Evolutionary conservation across 2,888 invertebrate genomes (phyloP).

Genomic region (Caenorhabditis sp.): DNA sequence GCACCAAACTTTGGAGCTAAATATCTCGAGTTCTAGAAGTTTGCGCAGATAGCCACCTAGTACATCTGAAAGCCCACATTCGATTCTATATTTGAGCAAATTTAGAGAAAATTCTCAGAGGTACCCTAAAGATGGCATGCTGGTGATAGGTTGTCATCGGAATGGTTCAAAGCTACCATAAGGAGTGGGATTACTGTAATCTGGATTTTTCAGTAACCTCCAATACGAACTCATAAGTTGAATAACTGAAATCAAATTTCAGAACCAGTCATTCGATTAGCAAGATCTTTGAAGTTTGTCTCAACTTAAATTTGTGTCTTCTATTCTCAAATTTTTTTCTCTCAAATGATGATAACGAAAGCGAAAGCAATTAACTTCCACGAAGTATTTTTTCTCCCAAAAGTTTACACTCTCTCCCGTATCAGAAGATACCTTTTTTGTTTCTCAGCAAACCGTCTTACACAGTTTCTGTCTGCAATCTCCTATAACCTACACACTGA

Average conservation of each 20-base stretch:
- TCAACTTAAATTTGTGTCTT: conserved; percentile 1
- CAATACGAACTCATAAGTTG: too few relatives aligned
- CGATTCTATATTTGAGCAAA: too few relatives aligned
- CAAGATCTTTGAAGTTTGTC: too few relatives aligned
- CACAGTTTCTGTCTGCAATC: conserved; percentile 9
- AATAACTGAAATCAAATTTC: too few relatives aligned
- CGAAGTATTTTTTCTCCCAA: conserved; percentile 24
- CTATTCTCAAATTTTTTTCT: background rate
- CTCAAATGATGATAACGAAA: conserved; percentile 23
- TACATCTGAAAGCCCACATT: too few relatives aligned
- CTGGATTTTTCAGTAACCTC: background rate
- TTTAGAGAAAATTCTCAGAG: too few relatives aligned
- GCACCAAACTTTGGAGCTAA: too few relatives aligned
- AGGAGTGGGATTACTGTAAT: conserved; percentile 25
- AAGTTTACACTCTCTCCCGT: conserved; percentile 49
- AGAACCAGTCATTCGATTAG: too few relatives aligned
- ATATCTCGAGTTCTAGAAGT: too few relatives aligned
- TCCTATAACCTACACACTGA: conserved; percentile 8
- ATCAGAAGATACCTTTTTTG: conserved; percentile 56
- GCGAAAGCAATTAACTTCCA: conserved; percentile 36
- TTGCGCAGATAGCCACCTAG: too few relatives aligned
- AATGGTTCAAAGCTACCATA: conserved; percentile 12
- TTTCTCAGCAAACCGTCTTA: conserved; percentile 30
- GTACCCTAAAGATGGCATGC: too few relatives aligned
- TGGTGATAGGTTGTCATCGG: conserved; percentile 19